Base-by-base conservation (phyloP, 2,113 vertebrate genomes). In the Tragelaphus scriptus region DNA sequence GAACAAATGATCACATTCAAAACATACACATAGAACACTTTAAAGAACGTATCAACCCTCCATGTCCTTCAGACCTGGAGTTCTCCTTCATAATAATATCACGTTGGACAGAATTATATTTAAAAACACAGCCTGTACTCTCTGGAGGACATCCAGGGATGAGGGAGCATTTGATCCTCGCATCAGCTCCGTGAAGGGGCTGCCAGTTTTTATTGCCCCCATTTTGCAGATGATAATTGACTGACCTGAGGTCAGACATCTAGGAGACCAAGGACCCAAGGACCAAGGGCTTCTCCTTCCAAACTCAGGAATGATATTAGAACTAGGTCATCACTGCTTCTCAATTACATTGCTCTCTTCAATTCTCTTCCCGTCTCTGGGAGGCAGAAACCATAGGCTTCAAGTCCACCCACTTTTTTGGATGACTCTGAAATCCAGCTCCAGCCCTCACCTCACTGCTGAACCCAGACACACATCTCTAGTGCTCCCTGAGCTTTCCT, bases 11-110 rank as follows among this genome's bases (percentile, higher is more conserved):
- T 92, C 71, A 86, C 77, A 96, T 91, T 75, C 93, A 96, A 96
- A 96, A 97, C 63, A 88, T 91, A n/a, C 79, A 85, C 88, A 26
- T 65, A 95, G 92, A 95, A 92, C 19, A 30, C 97, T 90, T 95
- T 25, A 90, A 88, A 97, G 90, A 98, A 90, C 36, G 55, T 84
- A 71, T 92, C 98, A 97, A 40, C 86, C 49, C 19, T 25, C 63
- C 80, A 63, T 65, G 87, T 85, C 85, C 85, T 98, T 97, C 88
- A 81, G 75, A 95, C 85, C 65, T 91, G 16, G 88, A 90, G 95
- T 92, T 96, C 63, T 98, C 82, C 84, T 80, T 98, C 95, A 90
- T 56, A 47, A 91, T 85, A 56, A 61, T 28, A 90, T 26, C 79
- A 40, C 40, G 12, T 55, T 68, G 26, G 80, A 81, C 56, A 94